phyloP scores from a whole-genome alignment of 2,113 vertebrate genomes.

The Zosterops hypoxanthus region DNA sequence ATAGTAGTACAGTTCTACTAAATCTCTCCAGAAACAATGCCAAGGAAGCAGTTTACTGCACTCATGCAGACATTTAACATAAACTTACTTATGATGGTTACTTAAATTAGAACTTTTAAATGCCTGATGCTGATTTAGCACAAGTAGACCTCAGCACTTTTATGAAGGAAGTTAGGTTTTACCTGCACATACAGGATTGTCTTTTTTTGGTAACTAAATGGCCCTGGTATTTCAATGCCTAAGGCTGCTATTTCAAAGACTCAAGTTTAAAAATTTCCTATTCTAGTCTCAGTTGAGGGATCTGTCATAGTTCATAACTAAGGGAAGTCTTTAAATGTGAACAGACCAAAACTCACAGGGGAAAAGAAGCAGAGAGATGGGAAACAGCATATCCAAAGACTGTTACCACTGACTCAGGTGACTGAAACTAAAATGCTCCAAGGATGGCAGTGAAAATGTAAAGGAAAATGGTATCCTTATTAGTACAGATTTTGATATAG shows the following conservation, averaged over 20 bases:
- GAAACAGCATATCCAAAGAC: background rate
- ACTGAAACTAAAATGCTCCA: background rate
- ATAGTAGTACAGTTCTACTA: background rate
- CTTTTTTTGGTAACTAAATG: background rate
- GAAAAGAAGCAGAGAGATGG: background rate
- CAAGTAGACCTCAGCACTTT: background rate
- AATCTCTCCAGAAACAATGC: background rate
- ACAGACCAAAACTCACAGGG: background rate
- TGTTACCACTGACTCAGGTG: background rate
- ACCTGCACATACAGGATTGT: rapidly evolving
- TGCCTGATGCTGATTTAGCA: background rate
- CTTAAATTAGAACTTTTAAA: background rate
- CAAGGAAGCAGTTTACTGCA: background rate
- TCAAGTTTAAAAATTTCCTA: background rate
- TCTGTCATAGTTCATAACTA: background rate
- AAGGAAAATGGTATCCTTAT: background rate
- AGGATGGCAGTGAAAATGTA: background rate
- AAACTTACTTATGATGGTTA: background rate
- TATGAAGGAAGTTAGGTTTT: background rate
- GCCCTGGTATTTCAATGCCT: background rate
- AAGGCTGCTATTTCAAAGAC: background rate
- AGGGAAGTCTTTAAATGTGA: background rate
- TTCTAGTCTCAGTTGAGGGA: background rate
- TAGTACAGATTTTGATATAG: background rate
- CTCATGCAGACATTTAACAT: background rate